These are phyloP conservation scores for Reinhardtius hippoglossoides DNA, from an alignment of 2,113 vertebrate species.

Conservation along the genomic window DNA sequence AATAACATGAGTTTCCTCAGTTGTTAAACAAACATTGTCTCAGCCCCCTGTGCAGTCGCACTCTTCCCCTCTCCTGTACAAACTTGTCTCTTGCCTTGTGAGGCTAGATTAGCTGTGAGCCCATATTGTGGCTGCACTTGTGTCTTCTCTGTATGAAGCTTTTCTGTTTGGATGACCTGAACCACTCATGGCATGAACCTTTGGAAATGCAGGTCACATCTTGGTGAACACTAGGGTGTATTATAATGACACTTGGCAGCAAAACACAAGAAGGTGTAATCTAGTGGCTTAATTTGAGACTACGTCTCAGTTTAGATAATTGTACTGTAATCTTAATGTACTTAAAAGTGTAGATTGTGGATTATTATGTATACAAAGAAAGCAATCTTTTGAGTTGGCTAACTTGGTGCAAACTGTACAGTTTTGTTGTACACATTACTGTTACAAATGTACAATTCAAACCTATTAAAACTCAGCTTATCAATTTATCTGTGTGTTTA, in stretches of 20 bases:
- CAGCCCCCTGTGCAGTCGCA: not conserved
- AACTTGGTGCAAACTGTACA: constrained; percentile 52
- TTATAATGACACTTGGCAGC: constrained; percentile 57
- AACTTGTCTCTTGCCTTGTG: constrained; percentile 52
- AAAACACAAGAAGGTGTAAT: constrained; percentile 67
- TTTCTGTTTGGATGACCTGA: constrained; percentile 49
- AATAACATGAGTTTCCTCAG: not conserved
- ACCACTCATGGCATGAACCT: constrained; percentile 54
- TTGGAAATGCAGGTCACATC: constrained; percentile 53
- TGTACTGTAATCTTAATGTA: constrained; percentile 79
- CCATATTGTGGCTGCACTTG: constrained; percentile 54
- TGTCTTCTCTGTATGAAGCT: constrained; percentile 31
- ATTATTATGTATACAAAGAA: constrained; percentile 77
- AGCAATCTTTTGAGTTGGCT: constrained; percentile 69
- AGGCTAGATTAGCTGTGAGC: constrained; percentile 55
- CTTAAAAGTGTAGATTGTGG: constrained; percentile 78
- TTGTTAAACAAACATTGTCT: not conserved
- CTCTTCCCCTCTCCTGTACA: constrained; percentile 19
- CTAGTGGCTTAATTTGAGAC: constrained; percentile 78
- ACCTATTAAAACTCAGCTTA: constrained; percentile 76
- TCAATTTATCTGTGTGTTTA: constrained; percentile 15
- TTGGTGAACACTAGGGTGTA: constrained; percentile 3
- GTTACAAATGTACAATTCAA: constrained; percentile 78
- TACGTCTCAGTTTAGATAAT: constrained; percentile 74
- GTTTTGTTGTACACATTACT: constrained; percentile 78